phyloP scores from a whole-genome alignment of 2,888 invertebrate genomes.

The Heliconius ismenius region DNA sequence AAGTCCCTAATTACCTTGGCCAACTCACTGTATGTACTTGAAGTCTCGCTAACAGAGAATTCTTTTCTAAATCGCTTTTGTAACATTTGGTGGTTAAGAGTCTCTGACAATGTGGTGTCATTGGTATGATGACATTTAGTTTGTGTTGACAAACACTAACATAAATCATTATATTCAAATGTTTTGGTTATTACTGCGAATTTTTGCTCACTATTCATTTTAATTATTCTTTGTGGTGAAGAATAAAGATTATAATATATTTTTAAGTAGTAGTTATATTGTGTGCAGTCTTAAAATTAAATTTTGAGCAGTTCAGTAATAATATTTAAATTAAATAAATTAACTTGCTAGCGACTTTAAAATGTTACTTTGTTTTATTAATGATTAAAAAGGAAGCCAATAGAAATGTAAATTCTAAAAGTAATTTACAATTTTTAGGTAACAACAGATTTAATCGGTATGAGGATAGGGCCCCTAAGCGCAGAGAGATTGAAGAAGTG shows the following conservation, averaged over 20 bases:
- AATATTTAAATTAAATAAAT: background rate
- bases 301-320: background rate
- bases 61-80: no score
- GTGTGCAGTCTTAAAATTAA: background rate
- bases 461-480: slow-evolving; percentile 64
- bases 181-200: background rate
- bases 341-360: background rate
- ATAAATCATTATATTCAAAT: background rate
- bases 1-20: no score
- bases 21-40: no score
- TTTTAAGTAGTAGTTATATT: background rate
- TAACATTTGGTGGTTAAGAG: no score
- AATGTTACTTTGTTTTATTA: background rate
- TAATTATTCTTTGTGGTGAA: background rate
- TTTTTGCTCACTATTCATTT: background rate
- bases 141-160: background rate
- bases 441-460: slow-evolving; percentile 67
- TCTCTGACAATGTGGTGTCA: no score
- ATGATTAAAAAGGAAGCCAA: background rate
- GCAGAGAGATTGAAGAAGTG: slow-evolving; percentile 60
- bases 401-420: background rate
- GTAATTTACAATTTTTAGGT: slow-evolving; percentile 50
- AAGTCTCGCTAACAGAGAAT: no score
- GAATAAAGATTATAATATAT: background rate
- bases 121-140: no score